Evolutionary conservation across 2,888 invertebrate genomes (phyloP), one percentile per base, ranked within the genome.

Genomic region (Ochropleura leucogaster): DNA sequence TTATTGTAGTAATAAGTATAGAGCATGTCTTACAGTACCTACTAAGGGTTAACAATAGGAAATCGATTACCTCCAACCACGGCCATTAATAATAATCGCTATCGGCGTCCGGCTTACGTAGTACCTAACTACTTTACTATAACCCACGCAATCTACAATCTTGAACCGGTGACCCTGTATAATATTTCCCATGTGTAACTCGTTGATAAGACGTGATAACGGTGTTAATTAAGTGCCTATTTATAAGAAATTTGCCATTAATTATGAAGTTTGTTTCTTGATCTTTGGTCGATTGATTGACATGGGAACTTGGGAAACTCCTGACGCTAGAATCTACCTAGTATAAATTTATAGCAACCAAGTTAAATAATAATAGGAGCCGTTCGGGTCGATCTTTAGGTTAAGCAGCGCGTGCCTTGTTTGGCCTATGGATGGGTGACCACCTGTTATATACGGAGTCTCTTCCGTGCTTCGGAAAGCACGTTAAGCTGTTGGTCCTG

Each of bases 11-110:
- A 30, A 30, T 30, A n/a, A n/a, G n/a, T n/a, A 30, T 30, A 30
- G 30, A 1, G 30, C 30, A 30, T 30, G 30, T 30, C 30, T 30
- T 30, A 30, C 30, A 30, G 30, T 30, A 47, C 57, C 20, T 55
- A 66, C 51, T 3, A 46, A 57, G 51, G 60, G 57, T 72, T 80
- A 72, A 76, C 80, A 83, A 78, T 68, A 75, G 66, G 30, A 79
- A 75, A 82, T 82, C 75, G 76, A 82, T 82, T 74, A 76, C 49
- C 72, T 67, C 40, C 20, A 79, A 79, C 64, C 68, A 63, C 82
- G 68, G 77, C 67, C 68, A 71, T 82, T 81, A 78, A 72, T 80
- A 67, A 70, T 83, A 72, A 74, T 78, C 65, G 66, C 20, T 53
- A 14, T 64, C 75, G 16, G 53, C 62, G 57, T 59, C n/a, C 51